Evolutionary conservation across 2,888 invertebrate species (phyloP).

Genomic region (Drosophila neoperkinsi): DNA sequence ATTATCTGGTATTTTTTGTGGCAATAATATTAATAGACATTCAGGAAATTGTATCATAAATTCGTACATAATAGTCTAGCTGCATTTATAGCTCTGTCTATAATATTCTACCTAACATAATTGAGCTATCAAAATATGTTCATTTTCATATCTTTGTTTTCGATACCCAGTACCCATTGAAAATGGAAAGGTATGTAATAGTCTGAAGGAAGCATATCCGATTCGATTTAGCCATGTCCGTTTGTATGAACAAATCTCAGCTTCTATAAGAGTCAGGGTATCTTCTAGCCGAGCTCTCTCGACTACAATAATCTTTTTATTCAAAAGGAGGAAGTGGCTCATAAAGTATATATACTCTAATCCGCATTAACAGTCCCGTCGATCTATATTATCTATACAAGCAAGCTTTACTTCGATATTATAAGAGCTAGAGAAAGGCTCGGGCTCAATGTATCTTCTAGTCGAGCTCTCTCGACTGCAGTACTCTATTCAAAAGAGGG

Average conservation of each 20-base stretch:
- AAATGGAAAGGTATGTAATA: too few species aligned
- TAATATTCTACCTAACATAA: not conserved
- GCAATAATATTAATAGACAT: not conserved
- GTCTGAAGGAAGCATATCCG: too few species aligned
- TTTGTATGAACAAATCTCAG: not conserved
- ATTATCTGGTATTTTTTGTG: not conserved
- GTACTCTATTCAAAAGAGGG: not conserved
- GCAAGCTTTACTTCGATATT: not conserved
- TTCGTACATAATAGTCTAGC: not conserved
- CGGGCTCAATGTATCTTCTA: not conserved
- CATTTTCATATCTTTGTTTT: not conserved
- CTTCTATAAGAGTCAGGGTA: not conserved
- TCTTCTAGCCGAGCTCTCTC: not conserved
- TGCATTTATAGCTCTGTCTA: not conserved
- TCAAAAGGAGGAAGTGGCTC: too few species aligned
- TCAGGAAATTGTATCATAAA: constrained; percentile 31
- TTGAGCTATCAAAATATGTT: not conserved
- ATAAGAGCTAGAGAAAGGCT: not conserved
- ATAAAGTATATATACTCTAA: too few species aligned
- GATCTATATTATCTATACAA: not conserved
- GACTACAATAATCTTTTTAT: too few species aligned
- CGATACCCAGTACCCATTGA: too few species aligned
- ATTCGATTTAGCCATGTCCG: not conserved
- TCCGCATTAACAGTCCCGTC: not conserved
- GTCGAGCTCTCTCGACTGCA: not conserved